Conservation (phyloP, 2,888 invertebrate species). For the Nephrotoma guestfalica region DNA sequence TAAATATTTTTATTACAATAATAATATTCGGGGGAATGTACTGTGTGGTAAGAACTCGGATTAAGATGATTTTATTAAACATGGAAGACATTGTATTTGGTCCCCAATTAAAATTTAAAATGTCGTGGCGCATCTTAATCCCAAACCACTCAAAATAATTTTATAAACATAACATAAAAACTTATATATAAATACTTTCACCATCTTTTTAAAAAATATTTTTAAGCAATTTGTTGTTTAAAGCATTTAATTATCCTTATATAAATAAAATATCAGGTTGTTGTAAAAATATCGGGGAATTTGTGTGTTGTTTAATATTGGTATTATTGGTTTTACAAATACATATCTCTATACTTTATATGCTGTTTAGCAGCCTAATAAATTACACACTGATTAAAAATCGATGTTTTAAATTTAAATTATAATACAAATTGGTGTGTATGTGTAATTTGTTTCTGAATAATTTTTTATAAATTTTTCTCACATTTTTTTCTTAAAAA, state of each 20-base stretch:
- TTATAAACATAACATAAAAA: background rate
- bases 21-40: background rate
- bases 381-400: background rate
- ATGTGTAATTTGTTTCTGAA: background rate
- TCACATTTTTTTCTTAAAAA: background rate
- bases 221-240: background rate
- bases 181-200: background rate
- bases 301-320: background rate
- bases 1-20: background rate
- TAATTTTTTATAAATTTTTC: background rate
- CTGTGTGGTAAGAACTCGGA: background rate
- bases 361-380: background rate
- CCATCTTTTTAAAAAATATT: background rate
- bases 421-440: background rate
- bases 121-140: background rate
- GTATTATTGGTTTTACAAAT: background rate
- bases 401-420: background rate
- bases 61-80: background rate
- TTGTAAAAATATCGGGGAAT: background rate
- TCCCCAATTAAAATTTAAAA: background rate
- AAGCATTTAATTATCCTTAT: background rate
- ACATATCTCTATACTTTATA: background rate
- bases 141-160: background rate
- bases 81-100: background rate
- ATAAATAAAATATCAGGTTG: background rate